A percentile compares a stretch with the other conserved stretches of the same genome.
These are phyloP conservation scores for Geodia barretti DNA, from an alignment of 37 sponge, comb jelly and placozoan species.

Conservation along the genomic window DNA sequence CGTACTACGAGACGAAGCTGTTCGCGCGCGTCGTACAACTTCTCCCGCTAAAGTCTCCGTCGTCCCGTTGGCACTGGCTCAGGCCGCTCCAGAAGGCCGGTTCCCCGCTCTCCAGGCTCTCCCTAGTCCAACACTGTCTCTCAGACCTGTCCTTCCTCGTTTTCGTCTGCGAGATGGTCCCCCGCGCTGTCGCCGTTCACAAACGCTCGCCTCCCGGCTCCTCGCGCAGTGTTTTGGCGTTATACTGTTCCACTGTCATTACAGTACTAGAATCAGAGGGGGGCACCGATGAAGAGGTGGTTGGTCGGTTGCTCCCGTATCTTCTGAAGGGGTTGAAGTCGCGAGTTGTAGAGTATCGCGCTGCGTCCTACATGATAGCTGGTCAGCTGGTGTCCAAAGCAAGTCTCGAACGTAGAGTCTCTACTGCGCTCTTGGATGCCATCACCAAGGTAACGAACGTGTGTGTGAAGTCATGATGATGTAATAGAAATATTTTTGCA, in stretches of 20 bases:
- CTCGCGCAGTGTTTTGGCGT: slow-evolving; percentile 12
- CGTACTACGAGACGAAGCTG: slow-evolving; percentile 87
- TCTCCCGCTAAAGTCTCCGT: slow-evolving; percentile 63
- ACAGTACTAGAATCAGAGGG: slow-evolving; percentile 36
- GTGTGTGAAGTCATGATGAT: neutral
- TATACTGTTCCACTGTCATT: slow-evolving; percentile 64
- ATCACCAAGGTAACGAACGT: slow-evolving; percentile 71
- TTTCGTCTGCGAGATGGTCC: slow-evolving; percentile 78
- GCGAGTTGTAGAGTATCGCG: slow-evolving; percentile 35
- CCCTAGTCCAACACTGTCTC: slow-evolving; percentile 77
- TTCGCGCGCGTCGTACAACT: slow-evolving; percentile 89
- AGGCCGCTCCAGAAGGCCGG: slow-evolving; percentile 61
- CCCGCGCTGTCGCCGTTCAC: slow-evolving; percentile 29
- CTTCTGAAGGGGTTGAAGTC: slow-evolving; percentile 80
- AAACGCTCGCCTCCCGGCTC: neutral
- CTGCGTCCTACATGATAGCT: slow-evolving; percentile 64
- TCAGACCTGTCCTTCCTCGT: slow-evolving; percentile 60
- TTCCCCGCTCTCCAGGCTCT: slow-evolving; percentile 71
- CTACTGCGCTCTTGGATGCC: slow-evolving; percentile 37
- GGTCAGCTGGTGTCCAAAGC: slow-evolving; percentile 41
- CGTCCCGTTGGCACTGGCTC: slow-evolving; percentile 90
- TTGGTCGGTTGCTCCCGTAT: slow-evolving; percentile 53
- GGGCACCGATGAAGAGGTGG: slow-evolving; percentile 55
- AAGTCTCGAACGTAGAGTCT: slow-evolving; percentile 43
- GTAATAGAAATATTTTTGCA: slow-evolving; percentile 9